phyloP scores from a whole-genome alignment of 2,888 invertebrate species.

The Lithophane ornitopus region DNA sequence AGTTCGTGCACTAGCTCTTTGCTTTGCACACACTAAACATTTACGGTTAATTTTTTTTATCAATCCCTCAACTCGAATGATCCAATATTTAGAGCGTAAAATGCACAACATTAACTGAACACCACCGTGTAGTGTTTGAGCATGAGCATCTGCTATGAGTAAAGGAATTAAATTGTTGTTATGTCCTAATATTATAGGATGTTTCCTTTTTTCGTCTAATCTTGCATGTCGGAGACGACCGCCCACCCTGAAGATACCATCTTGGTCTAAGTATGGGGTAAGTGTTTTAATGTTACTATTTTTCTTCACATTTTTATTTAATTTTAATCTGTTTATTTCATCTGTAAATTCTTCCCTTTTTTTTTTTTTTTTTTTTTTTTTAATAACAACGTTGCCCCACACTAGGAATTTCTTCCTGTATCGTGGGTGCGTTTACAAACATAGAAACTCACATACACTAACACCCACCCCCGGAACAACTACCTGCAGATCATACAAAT shows the following conservation, averaged over 20 bases:
- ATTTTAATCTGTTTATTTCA: too few species aligned
- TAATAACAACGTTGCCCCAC: too few species aligned
- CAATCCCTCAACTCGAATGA: not conserved
- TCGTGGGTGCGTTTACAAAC: too few species aligned
- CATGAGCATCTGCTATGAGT: not conserved
- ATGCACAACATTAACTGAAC: not conserved
- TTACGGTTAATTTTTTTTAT: constrained; percentile 6
- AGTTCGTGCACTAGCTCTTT: not conserved
- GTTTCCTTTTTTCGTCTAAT: not conserved
- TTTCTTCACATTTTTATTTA: too few species aligned
- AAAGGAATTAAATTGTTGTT: not conserved
- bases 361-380: too few species aligned
- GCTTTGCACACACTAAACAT: constrained; percentile 6
- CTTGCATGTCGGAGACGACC: too few species aligned
- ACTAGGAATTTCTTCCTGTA: too few species aligned
- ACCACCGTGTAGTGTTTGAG: not conserved
- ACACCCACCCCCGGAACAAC: too few species aligned
- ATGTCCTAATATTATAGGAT: not conserved
- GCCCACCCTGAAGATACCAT: not conserved
- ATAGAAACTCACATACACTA: too few species aligned
- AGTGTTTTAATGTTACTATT: not conserved
- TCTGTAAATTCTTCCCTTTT: too few species aligned
- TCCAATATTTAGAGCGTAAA: constrained; percentile 6
- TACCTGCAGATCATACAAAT: too few species aligned
- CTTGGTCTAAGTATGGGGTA: not conserved